Evolutionary conservation across 2,888 invertebrate genomes (phyloP).

Genomic region (Stenodema calcarata): DNA sequence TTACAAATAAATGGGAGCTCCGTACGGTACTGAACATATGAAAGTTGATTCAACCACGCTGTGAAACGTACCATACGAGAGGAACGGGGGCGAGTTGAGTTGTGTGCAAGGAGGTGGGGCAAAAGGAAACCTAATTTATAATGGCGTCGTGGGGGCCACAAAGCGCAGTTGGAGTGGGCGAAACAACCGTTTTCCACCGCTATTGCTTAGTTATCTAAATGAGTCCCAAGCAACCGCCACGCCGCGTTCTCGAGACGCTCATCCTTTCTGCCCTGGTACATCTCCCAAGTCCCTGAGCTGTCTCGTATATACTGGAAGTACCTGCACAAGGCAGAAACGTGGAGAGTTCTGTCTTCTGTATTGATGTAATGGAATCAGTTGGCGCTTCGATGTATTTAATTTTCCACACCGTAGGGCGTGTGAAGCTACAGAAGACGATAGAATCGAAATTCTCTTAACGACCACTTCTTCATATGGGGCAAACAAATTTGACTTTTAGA

Average conservation of each 20-base stretch:
- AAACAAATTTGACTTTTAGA: too few relatives aligned
- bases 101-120: background rate
- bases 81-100: background rate
- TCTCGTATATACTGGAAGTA: too few relatives aligned
- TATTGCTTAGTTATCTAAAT: slow-evolving; percentile 43
- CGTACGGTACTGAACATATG: background rate
- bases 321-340: too few relatives aligned
- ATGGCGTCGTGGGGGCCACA: slow-evolving; percentile 19
- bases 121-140: slow-evolving; percentile 22
- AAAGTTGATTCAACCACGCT: background rate
- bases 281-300: too few relatives aligned
- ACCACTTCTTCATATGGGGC: too few relatives aligned
- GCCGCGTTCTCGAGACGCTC: background rate
- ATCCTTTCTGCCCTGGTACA: background rate
- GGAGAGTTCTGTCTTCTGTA: too few relatives aligned
- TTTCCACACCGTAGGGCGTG: too few relatives aligned
- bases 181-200: slow-evolving; percentile 15
- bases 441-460: too few relatives aligned
- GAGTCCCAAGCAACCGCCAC: slow-evolving; percentile 31
- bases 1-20: background rate
- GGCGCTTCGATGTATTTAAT: too few relatives aligned
- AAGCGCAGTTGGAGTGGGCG: slow-evolving; percentile 7
- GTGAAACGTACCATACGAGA: background rate
- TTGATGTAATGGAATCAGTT: too few relatives aligned
- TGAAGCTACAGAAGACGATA: too few relatives aligned